A percentile compares a stretch with the other conserved stretches of the same genome.
Evolutionary conservation across 2,888 invertebrate genomes (phyloP).

Genomic region (Sinelater perroti): DNA sequence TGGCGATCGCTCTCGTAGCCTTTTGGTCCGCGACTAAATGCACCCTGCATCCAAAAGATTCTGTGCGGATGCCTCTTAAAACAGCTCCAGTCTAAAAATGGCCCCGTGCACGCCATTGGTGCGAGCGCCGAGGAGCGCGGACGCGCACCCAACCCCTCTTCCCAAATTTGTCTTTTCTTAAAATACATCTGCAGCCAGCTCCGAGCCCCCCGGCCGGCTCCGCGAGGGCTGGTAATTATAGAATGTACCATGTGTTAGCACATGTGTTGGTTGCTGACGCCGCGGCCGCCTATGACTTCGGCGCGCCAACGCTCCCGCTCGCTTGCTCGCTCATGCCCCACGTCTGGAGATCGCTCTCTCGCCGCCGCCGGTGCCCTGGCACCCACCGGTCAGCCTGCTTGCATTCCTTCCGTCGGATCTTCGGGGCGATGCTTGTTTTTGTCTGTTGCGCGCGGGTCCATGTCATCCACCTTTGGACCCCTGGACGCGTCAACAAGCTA

Average conservation of each 20-base stretch:
- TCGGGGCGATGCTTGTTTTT: constrained; percentile 37
- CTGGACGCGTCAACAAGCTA: no score
- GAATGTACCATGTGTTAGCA: constrained; percentile 44
- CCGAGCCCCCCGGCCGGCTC: constrained; percentile 46
- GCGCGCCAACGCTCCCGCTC: neutral
- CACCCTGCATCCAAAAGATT: constrained; percentile 52
- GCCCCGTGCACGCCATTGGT: constrained; percentile 60
- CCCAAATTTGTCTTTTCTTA: constrained; percentile 87
- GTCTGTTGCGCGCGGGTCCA: constrained; percentile 31
- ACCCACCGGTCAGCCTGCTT: constrained; percentile 30
- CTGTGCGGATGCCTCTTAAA: constrained; percentile 53
- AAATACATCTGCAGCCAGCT: constrained; percentile 70
- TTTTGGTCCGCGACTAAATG: constrained; percentile 55
- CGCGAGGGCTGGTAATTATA: constrained; percentile 46
- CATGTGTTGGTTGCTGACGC: constrained; percentile 34
- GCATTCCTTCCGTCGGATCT: constrained; percentile 25
- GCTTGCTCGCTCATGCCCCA: neutral
- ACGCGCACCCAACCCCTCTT: constrained; percentile 59
- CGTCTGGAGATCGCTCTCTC: constrained; percentile 5
- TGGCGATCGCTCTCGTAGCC: constrained; percentile 63
- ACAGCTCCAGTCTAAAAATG: constrained; percentile 61
- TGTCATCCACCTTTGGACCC: constrained; percentile 25
- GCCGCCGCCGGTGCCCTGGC: constrained; percentile 11
- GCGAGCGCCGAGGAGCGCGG: constrained; percentile 48
- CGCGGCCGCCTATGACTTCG: no score